phyloP scores from a whole-genome alignment of 1,140 invertebrate genomes.

The Hypsibius dujardini region DNA sequence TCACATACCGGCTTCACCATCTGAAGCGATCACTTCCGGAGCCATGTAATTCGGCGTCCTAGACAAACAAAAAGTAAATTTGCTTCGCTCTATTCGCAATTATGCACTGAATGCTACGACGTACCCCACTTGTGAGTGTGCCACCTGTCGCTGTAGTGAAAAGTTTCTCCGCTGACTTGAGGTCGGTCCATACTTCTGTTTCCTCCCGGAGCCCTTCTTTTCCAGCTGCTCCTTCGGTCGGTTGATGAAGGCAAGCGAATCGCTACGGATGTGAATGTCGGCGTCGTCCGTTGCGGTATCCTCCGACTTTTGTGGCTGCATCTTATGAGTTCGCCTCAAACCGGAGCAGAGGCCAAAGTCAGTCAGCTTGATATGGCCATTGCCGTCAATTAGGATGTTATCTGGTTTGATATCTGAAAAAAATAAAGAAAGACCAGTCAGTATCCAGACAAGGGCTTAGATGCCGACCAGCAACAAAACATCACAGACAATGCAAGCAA shows the following conservation, averaged over 20 bases:
- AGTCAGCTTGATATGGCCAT: conserved; percentile 95
- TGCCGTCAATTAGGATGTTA: conserved; percentile 91
- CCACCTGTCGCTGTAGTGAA: conserved; percentile 67
- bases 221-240: neutral
- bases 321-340: conserved; percentile 97
- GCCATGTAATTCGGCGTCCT: conserved; percentile 88
- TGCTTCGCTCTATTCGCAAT: neutral
- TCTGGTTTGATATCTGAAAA: conserved; percentile 52
- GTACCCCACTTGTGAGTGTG: conserved; percentile 90
- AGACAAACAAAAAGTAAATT: neutral
- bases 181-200: no score
- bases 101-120: neutral
- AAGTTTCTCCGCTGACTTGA: no score
- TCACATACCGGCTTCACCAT: conserved; percentile 27
- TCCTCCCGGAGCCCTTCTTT: neutral
- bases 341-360: conserved; percentile 97
- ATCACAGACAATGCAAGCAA: no score
- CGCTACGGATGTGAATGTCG: conserved; percentile 6
- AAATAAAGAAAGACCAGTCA: no score
- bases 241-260: neutral
- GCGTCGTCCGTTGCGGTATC: neutral
- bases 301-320: conserved; percentile 53
- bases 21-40: conserved; percentile 62
- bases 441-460: no score
- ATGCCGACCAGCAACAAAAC: no score